Base-by-base conservation (phyloP, 2,888 invertebrate species). In the Drosophila paranaensis region DNA sequence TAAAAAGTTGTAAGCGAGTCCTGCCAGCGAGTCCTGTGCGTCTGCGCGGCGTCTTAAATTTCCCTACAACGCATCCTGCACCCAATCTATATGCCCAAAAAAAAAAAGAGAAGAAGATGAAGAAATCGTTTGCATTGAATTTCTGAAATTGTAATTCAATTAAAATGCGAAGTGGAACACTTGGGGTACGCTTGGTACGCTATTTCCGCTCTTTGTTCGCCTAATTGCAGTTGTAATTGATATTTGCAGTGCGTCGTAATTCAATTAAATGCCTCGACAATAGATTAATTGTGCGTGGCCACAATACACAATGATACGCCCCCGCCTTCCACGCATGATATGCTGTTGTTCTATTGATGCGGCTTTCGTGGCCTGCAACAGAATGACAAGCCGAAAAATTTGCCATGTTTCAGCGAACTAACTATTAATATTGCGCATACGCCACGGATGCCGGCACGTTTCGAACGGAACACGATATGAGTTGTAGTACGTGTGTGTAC, bases 81-180 rank as follows among this genome's bases (percentile, higher is more conserved):
- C 87, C 87, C 85, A 87, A 58, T 37, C 37, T 25, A 53, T 25
- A 9, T 73, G 68, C 73, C 46, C 42, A 42, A 10, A 27, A 50
- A 33, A 11, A 30, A 8, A 8, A 8, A 33, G 6, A 6, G 16
- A 30, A 6, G 3, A n/a, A n/a, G 11, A 6, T 30, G n/a, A n/a
- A 11, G 30, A 72, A 65, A 76, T 70, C 66, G 58, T 37, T 53
- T 68, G 65, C 56, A 64, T 77, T 75, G 69, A 55, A 43, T 77
- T 74, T 68, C 60, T 83, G 78, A 87, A 88, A 83, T 86, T 87
- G 86, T 87, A 87, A 87, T 87, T 86, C 83, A 87, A 87, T 88
- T 87, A 87, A 87, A 80, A 74, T 75, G 56, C 63, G 67, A 57
- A 74, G 72, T 75, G 71, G 80, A 72, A 66, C 68, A 83, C 79